Percentiles rank a stretch among this genome's conserved stretches.
These are phyloP conservation scores for Pipistrellus nathusii DNA, from an alignment of 2,797 vertebrate species.

Conservation along the genomic window DNA sequence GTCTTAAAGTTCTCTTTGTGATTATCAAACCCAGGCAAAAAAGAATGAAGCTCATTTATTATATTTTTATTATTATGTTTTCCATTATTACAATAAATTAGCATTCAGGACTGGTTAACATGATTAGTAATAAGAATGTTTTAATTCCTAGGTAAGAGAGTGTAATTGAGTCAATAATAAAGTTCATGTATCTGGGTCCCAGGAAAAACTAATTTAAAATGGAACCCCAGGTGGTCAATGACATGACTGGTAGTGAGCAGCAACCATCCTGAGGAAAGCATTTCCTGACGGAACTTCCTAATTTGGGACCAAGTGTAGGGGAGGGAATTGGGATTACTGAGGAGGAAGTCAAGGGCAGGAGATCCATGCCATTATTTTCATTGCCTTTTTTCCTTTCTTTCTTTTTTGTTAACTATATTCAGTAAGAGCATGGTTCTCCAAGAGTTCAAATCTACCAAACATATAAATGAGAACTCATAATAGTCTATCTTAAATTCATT, in stretches of 20 bases:
- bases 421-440: neutral
- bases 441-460: constrained; percentile 8
- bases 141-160: neutral
- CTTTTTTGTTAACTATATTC: neutral
- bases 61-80: neutral
- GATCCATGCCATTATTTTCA: neutral
- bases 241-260: neutral
- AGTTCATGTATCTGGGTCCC: neutral
- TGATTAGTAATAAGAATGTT: neutral
- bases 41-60: neutral
- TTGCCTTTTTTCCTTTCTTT: neutral
- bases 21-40: neutral
- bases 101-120: neutral
- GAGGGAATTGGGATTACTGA: neutral
- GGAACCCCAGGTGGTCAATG: neutral
- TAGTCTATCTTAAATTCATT: neutral
- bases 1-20: neutral
- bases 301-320: neutral
- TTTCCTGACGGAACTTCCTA: neutral
- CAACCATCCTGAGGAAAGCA: neutral
- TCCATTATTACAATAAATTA: neutral
- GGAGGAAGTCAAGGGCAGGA: neutral
- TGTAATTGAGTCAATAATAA: neutral
- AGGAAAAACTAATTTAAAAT: constrained; percentile 13
- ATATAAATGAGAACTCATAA: neutral